Percentiles rank a stretch among this genome's conserved stretches.
phyloP scores from a whole-genome alignment of 2,888 invertebrate genomes.

The Vanessa cardui region DNA sequence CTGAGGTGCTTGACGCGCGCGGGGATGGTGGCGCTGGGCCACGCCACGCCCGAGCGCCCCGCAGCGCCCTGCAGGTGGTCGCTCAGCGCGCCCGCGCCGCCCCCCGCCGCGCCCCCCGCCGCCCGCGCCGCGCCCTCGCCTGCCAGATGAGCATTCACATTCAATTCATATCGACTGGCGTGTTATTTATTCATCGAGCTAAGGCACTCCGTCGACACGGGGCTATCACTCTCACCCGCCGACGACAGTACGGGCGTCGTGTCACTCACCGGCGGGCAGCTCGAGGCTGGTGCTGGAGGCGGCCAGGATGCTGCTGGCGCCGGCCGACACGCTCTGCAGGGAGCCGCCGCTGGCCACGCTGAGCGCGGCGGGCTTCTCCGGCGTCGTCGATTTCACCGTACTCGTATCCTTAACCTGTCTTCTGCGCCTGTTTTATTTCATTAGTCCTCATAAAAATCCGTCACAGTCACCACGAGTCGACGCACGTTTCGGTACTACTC shows the following conservation, averaged over 20 bases:
- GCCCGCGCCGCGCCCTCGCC: no score
- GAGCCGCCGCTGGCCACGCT: constrained; percentile 60
- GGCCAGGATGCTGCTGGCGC: constrained; percentile 84
- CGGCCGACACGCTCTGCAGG: constrained; percentile 81
- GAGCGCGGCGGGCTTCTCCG: constrained; percentile 19
- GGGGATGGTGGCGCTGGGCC: constrained; percentile 87
- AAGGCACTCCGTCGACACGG: no score
- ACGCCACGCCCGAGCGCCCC: constrained; percentile 79
- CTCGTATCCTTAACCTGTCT: constrained; percentile 39
- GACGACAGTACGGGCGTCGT: not conserved
- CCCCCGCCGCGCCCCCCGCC: constrained; percentile 50
- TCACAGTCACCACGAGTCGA: not conserved
- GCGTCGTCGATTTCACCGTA: constrained; percentile 25
- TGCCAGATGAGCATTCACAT: constrained; percentile 47
- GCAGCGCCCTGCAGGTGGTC: constrained; percentile 65
- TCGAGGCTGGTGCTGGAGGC: constrained; percentile 76
- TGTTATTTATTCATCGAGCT: no score
- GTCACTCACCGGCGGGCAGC: constrained; percentile 43
- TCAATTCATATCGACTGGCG: no score
- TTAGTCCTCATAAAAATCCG: not conserved
- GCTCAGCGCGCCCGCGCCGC: constrained; percentile 53
- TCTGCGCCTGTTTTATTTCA: constrained; percentile 23
- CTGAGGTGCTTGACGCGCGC: constrained; percentile 89
- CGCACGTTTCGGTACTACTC: not conserved
- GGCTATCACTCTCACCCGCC: no score